Evolutionary conservation across 2,113 vertebrate species (phyloP).

Genomic region (Siniperca chuatsi): DNA sequence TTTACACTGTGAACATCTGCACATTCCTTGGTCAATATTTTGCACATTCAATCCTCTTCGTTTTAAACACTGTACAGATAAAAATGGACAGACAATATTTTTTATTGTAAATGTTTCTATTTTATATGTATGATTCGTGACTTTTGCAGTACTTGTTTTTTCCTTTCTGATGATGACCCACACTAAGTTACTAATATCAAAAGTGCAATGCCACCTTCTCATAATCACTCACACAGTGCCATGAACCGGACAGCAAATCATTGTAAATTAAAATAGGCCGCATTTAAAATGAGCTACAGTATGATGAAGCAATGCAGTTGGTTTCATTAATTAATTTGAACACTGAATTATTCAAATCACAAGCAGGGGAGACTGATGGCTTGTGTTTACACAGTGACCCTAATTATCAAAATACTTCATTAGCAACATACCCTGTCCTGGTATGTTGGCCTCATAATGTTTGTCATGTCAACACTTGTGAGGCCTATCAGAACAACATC

Average conservation of each 20-base stretch:
- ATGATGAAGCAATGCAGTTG: conserved; percentile 79
- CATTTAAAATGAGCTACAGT: conserved; percentile 79
- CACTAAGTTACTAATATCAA: neutral
- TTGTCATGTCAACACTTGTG: conserved; percentile 31
- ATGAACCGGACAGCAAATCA: conserved; percentile 70
- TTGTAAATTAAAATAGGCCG: conserved; percentile 80
- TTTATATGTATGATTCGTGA: too few relatives aligned
- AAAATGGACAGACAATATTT: too few relatives aligned
- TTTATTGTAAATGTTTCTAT: too few relatives aligned
- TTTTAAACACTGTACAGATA: too few relatives aligned
- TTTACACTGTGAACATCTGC: too few relatives aligned
- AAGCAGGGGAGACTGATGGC: conserved; percentile 81
- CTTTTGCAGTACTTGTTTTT: too few relatives aligned
- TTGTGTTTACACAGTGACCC: conserved; percentile 85
- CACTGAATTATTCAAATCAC: conserved; percentile 89
- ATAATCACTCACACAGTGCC: conserved; percentile 20
- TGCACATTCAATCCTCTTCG: too few relatives aligned
- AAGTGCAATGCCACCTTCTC: conserved; percentile 13
- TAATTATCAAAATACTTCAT: conserved; percentile 88
- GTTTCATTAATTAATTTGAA: conserved; percentile 83
- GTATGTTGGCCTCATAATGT: conserved; percentile 57
- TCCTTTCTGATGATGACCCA: conserved; percentile 7
- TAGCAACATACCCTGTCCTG: conserved; percentile 70
- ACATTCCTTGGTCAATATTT: too few relatives aligned
- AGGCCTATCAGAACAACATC: conserved; percentile 35